A percentile compares a stretch with the other conserved stretches of the same genome.
Evolutionary conservation across 2,797 vertebrate species (phyloP).

Genomic region (Yasuhikotakia modesta): DNA sequence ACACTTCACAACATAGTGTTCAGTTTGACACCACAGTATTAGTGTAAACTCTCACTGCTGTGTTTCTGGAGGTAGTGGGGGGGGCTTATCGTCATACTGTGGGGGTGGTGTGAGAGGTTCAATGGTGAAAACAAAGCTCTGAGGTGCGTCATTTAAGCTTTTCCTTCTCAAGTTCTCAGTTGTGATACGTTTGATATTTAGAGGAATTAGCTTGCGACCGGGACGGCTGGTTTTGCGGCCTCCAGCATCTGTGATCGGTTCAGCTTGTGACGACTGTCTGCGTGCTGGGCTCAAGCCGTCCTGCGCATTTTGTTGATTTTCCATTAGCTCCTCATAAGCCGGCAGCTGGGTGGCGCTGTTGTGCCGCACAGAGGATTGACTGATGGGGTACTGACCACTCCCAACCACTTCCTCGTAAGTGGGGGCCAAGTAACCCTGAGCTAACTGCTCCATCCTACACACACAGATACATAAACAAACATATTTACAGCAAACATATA

Average conservation of each 20-base stretch:
- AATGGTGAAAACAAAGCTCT: conserved; percentile 73
- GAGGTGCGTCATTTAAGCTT: conserved; percentile 70
- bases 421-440: conserved; percentile 85
- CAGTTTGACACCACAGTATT: background rate
- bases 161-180: conserved; percentile 90
- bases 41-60: conserved; percentile 37
- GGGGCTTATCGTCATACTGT: conserved; percentile 83
- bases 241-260: conserved; percentile 44
- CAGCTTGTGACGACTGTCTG: conserved; percentile 17
- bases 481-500: conserved; percentile 57
- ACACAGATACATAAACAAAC: conserved; percentile 34
- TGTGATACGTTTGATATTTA: conserved; percentile 90
- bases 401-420: conserved; percentile 92
- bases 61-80: conserved; percentile 57
- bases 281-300: background rate
- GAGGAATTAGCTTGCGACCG: conserved; percentile 81
- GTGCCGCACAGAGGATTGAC: conserved; percentile 72
- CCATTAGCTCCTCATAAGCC: conserved; percentile 88
- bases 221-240: conserved; percentile 70
- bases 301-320: conserved; percentile 50
- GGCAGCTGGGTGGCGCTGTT: conserved; percentile 84
- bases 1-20: background rate
- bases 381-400: conserved; percentile 74
- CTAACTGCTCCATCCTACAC: conserved; percentile 69
- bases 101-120: conserved; percentile 94